Conservation (phyloP, 2,888 invertebrate species). For the Machimus atricapillus region DNA sequence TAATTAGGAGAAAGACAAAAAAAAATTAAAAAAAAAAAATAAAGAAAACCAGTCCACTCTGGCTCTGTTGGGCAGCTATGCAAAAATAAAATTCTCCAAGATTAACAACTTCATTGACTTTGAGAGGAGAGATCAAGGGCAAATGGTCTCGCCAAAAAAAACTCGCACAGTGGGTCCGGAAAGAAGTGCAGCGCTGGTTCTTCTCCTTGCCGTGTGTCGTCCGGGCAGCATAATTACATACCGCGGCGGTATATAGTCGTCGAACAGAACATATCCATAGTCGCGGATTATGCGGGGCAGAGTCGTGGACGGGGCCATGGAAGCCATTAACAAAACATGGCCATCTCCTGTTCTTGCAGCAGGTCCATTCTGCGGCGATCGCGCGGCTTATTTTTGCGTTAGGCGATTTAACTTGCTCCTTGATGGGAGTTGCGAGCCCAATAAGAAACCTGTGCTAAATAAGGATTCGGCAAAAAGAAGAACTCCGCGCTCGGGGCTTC, state of each 20-base stretch:
- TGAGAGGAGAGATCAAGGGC: conserved; percentile 47
- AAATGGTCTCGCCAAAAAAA: conserved; percentile 19
- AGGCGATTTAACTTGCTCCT: conserved; percentile 23
- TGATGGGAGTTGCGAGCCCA: neutral
- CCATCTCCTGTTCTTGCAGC: conserved; percentile 34
- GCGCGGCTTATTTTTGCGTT: neutral
- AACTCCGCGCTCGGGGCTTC: conserved; percentile 30
- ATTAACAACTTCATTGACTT: conserved; percentile 48
- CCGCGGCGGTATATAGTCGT: conserved; percentile 28
- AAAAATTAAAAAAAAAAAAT: neutral
- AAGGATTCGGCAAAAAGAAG: conserved; percentile 34
- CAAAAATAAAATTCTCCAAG: conserved; percentile 44
- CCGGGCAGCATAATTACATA: conserved; percentile 19
- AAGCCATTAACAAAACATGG: conserved; percentile 41
- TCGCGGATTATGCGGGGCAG: neutral
- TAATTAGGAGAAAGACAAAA: conserved; percentile 8
- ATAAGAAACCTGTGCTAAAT: conserved; percentile 20
- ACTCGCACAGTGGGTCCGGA: neutral
- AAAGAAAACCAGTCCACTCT: neutral
- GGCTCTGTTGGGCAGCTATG: conserved; percentile 27
- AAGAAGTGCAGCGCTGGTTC: neutral
- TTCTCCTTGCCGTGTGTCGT: neutral
- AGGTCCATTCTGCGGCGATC: neutral
- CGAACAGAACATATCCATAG: conserved; percentile 39
- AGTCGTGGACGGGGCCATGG: neutral